Conservation (phyloP, 2,797 vertebrate species). For the Harpagifer antarcticus region DNA sequence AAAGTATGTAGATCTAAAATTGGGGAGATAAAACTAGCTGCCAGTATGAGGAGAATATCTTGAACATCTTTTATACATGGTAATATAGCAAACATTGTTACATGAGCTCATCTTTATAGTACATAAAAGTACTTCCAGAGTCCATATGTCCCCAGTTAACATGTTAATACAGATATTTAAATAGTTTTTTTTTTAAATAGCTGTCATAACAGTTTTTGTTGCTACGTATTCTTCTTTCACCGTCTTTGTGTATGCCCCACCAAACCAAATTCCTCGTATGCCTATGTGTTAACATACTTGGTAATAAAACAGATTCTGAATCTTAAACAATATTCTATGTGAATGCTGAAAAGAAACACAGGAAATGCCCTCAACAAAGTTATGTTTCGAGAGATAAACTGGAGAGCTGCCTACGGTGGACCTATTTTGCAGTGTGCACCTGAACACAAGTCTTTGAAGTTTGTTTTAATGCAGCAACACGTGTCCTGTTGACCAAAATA, state of each 20-base stretch:
- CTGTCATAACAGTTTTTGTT: too few species aligned
- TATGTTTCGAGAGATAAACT: constrained; percentile 13
- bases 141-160: neutral
- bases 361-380: constrained; percentile 6
- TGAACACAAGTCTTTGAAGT: constrained; percentile 63
- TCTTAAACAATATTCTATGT: neutral
- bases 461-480: constrained; percentile 44
- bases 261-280: too few species aligned
- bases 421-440: constrained; percentile 57
- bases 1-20: neutral
- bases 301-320: too few species aligned
- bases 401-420: neutral
- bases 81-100: too few species aligned
- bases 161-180: neutral
- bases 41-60: neutral
- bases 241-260: too few species aligned
- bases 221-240: too few species aligned
- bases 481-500: constrained; percentile 52
- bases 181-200: too few species aligned
- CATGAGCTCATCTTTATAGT: too few species aligned
- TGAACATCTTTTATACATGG: neutral
- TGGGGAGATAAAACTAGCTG: too few species aligned
- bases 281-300: too few species aligned
- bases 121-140: neutral
- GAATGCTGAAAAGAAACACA: neutral